phyloP scores from a whole-genome alignment of 2,888 invertebrate species.

The Drosophila eohydei region DNA sequence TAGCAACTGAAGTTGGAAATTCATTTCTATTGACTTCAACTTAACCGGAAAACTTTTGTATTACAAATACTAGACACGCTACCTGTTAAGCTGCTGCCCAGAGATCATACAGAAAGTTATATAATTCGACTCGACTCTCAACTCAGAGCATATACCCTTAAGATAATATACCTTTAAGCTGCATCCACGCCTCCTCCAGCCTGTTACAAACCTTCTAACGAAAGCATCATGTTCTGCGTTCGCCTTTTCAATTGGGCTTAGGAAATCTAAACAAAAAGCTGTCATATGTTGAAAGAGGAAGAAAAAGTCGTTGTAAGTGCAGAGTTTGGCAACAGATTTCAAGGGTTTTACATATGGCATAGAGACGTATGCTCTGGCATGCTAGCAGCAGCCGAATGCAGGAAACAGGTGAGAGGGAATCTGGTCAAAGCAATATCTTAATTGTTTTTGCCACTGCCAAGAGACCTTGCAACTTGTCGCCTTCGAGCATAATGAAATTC shows the following conservation, averaged over 20 bases:
- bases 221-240: background rate
- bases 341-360: background rate
- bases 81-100: too few species aligned
- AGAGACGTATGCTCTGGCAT: background rate
- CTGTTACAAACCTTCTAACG: background rate
- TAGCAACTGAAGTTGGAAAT: too few species aligned
- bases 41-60: too few species aligned
- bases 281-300: background rate
- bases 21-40: too few species aligned
- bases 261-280: constrained; percentile 1
- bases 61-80: too few species aligned
- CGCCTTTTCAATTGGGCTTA: background rate
- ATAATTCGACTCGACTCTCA: too few species aligned
- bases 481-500: constrained; percentile 28
- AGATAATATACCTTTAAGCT: too few species aligned
- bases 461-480: constrained; percentile 36
- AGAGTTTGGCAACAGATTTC: constrained; percentile 5
- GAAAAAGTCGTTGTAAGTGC: background rate
- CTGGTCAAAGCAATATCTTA: constrained; percentile 31
- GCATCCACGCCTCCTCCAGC: background rate
- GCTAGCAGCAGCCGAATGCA: background rate
- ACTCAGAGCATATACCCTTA: too few species aligned
- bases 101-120: too few species aligned
- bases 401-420: too few species aligned
- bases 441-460: constrained; percentile 37